Conservation (phyloP, 2,113 vertebrate genomes). For the Calypte anna region DNA sequence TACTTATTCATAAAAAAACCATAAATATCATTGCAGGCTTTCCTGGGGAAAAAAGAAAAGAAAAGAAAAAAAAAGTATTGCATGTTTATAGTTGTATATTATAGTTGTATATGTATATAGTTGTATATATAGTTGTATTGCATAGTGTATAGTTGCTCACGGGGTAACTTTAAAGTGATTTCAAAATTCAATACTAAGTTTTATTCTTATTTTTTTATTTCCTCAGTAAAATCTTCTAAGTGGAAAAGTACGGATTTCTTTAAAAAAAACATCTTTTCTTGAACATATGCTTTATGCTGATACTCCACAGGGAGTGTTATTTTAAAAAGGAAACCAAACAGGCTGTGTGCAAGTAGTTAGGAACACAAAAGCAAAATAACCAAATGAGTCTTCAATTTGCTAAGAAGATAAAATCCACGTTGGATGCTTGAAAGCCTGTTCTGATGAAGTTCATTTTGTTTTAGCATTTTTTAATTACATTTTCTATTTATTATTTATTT, state of each 20-base stretch:
- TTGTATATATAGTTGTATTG: too few species aligned
- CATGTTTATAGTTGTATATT: background rate
- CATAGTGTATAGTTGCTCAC: background rate
- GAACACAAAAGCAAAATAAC: slow-evolving; percentile 4
- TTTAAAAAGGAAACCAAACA: slow-evolving; percentile 14
- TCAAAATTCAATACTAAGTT: background rate
- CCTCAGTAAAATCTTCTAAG: slow-evolving; percentile 23
- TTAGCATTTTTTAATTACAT: background rate
- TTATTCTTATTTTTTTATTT: background rate
- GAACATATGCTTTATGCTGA: slow-evolving; percentile 55
- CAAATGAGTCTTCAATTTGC: slow-evolving; percentile 4
- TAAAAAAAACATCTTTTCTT: slow-evolving; percentile 13
- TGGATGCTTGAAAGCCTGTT: background rate
- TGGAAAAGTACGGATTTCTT: slow-evolving; percentile 13
- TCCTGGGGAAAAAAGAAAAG: background rate
- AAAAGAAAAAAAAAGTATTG: background rate
- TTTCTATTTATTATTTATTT: too few species aligned
- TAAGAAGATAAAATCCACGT: background rate
- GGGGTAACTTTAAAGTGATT: background rate
- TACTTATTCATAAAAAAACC: background rate
- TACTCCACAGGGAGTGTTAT: slow-evolving; percentile 29
- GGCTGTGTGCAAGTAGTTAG: background rate
- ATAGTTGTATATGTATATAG: too few species aligned
- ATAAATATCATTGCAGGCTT: background rate
- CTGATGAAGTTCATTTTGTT: background rate